Conservation (phyloP, 2,113 vertebrate genomes). For the Malurus melanocephalus region DNA sequence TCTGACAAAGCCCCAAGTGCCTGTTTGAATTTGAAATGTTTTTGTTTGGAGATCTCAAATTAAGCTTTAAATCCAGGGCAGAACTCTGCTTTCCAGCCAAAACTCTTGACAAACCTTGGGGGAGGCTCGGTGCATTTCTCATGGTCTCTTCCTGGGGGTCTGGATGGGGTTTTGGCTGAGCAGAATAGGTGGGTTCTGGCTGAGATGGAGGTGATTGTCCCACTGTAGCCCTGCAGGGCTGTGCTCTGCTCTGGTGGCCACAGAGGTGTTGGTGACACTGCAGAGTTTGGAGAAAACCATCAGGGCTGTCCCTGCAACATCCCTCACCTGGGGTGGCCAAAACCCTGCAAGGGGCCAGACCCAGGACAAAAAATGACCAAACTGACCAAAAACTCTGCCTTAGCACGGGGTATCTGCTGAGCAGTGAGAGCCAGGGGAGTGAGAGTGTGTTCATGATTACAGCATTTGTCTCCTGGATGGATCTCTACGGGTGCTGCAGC, state of each 20-base stretch:
- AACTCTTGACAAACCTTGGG: not conserved
- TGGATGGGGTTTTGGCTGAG: not conserved
- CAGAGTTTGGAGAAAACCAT: no score
- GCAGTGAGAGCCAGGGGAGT: not conserved
- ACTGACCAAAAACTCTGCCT: not conserved
- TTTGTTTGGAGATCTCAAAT: not conserved
- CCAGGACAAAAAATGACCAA: not conserved
- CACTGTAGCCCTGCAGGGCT: not conserved
- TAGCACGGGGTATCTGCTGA: rapidly evolving
- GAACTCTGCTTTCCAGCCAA: not conserved
- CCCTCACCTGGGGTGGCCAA: not conserved
- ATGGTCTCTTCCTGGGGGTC: not conserved
- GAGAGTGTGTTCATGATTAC: not conserved
- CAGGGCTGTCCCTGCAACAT: no score
- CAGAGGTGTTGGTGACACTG: not conserved
- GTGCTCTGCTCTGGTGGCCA: not conserved
- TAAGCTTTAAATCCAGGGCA: not conserved
- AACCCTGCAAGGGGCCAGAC: not conserved
- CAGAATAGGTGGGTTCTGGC: rapidly evolving
- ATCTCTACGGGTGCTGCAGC: rapidly evolving
- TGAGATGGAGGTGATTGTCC: not conserved
- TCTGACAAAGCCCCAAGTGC: not conserved
- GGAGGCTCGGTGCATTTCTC: rapidly evolving
- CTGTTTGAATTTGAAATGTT: not conserved
- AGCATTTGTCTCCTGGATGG: not conserved